Conservation (phyloP, 2,113 vertebrate species). For the Lagenorhynchus albirostris region DNA sequence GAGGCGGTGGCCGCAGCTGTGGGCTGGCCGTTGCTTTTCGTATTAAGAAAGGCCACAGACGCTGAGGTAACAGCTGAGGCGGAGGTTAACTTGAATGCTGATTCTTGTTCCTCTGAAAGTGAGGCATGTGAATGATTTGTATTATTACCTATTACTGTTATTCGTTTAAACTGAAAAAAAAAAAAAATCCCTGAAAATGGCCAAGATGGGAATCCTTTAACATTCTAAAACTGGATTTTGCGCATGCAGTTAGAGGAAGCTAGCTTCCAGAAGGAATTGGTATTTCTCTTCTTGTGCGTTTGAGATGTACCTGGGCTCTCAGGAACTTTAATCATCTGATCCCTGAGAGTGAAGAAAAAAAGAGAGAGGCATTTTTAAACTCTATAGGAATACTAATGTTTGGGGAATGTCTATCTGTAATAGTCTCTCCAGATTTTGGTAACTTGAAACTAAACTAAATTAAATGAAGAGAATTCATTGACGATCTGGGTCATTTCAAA, state of each 20-base stretch:
- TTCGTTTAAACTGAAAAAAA: background rate
- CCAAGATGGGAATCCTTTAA: background rate
- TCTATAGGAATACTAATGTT: background rate
- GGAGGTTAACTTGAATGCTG: background rate
- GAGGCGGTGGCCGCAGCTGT: background rate
- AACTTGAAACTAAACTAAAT: background rate
- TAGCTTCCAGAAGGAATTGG: background rate
- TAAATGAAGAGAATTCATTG: background rate
- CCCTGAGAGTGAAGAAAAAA: background rate
- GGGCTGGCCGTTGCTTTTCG: background rate
- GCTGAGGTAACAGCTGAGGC: background rate
- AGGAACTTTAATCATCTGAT: background rate
- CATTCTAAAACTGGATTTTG: background rate
- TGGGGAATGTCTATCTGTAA: background rate
- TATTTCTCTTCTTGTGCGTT: background rate
- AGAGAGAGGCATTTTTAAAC: background rate
- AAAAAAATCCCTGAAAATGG: background rate
- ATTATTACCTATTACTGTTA: background rate
- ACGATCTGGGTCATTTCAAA: background rate
- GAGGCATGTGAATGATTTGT: background rate
- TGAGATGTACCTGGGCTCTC: background rate
- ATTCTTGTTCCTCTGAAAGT: background rate
- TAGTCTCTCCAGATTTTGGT: background rate
- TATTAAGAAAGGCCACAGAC: background rate
- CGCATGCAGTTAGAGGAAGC: background rate